Base-by-base conservation (phyloP, 2,888 invertebrate species). In the Taphrorychus bicolor region DNA sequence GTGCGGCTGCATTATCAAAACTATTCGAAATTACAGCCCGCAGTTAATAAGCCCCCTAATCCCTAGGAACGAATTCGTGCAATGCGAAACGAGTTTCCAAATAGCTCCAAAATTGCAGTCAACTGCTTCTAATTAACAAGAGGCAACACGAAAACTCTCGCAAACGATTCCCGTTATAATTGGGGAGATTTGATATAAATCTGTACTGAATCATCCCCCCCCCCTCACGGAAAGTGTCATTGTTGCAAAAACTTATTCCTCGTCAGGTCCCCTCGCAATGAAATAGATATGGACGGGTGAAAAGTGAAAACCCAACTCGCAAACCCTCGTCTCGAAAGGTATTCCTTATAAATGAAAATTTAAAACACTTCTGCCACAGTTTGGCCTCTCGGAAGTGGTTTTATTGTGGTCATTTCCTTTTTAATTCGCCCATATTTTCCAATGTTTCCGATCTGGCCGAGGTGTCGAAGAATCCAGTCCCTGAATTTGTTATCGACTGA, bases 401-500 rank as follows among this genome's bases (percentile, higher is more conserved):
- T 59, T 59, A 59, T 49, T 59, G 48, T 16, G 16, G 59, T 32
- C 48, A 59, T 59, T 59, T 59, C 19, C 51, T 14, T 18, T 51
- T 51, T 59, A 59, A 59, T 59, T 32, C 59, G n/a, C 48, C 59
- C 11, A 59, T 59, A 59, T 19, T 32, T 59, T 51, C 49, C 59
- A 59, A 23, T 51, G 21, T 49, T 48, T 49, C 24, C 17, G 48
- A 16, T 49, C 11, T 11, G 7, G 18, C 24, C 5, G 23, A 59
- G n/a, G 51, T 32, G 17, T 59, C 49, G 59, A 40, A 32, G 9
- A 17, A 14, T 23, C 14, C n/a, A 14, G 17, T 14, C 19, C 19
- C 9, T 2, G 4, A 17, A 5, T 14, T 48, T 4, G 16, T 48
- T 14, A 14, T 18, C 14, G 18, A 3, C 11, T 17, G 18, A 3